phyloP scores from a whole-genome alignment of 1,140 invertebrate genomes.

The Potamilus streckersoni region DNA sequence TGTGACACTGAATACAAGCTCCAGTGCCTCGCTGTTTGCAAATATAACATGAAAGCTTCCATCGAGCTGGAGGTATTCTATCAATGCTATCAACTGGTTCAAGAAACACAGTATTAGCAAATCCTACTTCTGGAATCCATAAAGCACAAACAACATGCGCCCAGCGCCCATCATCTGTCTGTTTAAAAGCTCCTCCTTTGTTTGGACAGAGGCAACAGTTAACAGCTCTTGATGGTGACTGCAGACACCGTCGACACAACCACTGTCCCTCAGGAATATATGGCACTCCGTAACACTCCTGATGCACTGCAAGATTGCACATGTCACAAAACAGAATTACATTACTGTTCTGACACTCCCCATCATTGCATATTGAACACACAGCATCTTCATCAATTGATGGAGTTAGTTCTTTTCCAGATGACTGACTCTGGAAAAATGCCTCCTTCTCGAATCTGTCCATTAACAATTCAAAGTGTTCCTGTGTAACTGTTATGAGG shows the following conservation, averaged over 20 bases:
- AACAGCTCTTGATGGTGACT: conserved; percentile 94
- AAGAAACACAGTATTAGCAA: conserved; percentile 90
- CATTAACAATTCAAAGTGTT: conserved; percentile 94
- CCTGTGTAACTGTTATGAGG: conserved; percentile 64
- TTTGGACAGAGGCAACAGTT: conserved; percentile 98
- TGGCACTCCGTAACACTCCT: conserved; percentile 99
- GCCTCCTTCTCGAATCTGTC: conserved; percentile 98
- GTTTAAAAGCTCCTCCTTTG: conserved; percentile 98
- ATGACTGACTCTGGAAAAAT: conserved; percentile 81
- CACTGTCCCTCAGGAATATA: conserved; percentile 99
- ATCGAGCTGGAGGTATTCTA: conserved; percentile 93
- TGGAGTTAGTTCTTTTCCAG: conserved; percentile 57
- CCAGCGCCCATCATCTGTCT: conserved; percentile 96
- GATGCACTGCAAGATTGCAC: conserved; percentile 99
- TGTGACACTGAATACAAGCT: conserved; percentile 98
- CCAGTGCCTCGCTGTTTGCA: conserved; percentile 95
- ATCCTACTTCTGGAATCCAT: conserved; percentile 99
- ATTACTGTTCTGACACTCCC: conserved; percentile 97
- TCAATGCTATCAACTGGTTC: conserved; percentile 98
- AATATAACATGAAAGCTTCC: conserved; percentile 95
- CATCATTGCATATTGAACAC: conserved; percentile 91
- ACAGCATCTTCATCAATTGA: conserved; percentile 94
- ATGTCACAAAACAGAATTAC: conserved; percentile 98
- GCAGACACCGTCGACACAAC: conserved; percentile 93
- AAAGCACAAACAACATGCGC: conserved; percentile 98